Evolutionary conservation across 2,797 vertebrate genomes (phyloP), one percentile per base, ranked within the genome.

Genomic region (Amazonetta brasiliensis): DNA sequence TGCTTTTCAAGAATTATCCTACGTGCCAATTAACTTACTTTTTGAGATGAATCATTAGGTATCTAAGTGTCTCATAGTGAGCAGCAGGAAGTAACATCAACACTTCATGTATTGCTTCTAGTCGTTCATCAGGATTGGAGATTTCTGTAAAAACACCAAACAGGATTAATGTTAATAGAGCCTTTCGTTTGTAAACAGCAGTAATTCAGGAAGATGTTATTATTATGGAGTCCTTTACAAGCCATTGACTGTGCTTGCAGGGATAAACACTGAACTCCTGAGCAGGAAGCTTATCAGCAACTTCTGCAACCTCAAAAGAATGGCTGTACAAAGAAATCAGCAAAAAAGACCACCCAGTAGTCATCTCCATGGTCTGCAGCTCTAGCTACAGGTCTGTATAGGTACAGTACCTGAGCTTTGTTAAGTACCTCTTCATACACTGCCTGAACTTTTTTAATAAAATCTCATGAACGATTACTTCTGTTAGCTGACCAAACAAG

Each of bases 51-150:
- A 98, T 98, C 98, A 98, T 98, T 85, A 98, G 97, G 95, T 97
- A 99, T 82, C 99, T 98, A 66, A 99, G 98, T 26, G 99, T 99
- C 98, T 99, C 99, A 0, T 99, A 99, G 97, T 99, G 99, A 62
- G 99, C 99, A 10, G 99, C 99, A 35, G 99, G 99, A 89, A 99
- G 99, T 96, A 99, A 98, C 97, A 99, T 97, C 96, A 99, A 96
- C 83, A 98, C 98, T 85, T 99, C 99, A 15, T 99, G 99, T 95
- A 99, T 97, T 9, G 99, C 99, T 98, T 99, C 99, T 96, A 99
- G 98, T 96, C 99, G 98, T 97, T 99, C 98, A 58, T 99, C 99
- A 41, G 98, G 98, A 91, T 98, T 99, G 92, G 97, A 97, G 96
- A 99, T 98, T 98, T 99, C 99, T 99, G 86, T 52, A 84, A 92